These are phyloP conservation scores for Diaprepes abbreviatus DNA, from an alignment of 2,888 invertebrate genomes.

Conservation along the genomic window DNA sequence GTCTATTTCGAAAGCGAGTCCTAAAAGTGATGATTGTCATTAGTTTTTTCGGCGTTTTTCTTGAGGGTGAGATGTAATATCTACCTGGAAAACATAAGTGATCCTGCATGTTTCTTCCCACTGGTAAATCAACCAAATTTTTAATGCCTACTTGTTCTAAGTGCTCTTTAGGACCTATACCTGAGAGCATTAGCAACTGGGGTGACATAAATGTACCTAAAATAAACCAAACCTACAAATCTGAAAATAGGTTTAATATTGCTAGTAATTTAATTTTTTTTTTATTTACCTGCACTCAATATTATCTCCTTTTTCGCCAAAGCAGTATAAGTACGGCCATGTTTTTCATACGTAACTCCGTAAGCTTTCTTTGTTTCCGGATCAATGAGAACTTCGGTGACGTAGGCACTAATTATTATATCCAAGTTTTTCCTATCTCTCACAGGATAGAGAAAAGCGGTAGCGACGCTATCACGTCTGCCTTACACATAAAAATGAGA, in stretches of 20 bases:
- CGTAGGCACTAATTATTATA: constrained; percentile 71
- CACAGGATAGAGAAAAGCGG: constrained; percentile 72
- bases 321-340: constrained; percentile 55
- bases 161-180: constrained; percentile 75
- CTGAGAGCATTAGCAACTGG: constrained; percentile 79
- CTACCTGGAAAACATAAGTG: constrained; percentile 74
- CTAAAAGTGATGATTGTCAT: constrained; percentile 24
- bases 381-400: constrained; percentile 72
- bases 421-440: constrained; percentile 73
- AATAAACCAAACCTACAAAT: constrained; percentile 1
- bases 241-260: too few species aligned
- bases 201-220: constrained; percentile 82
- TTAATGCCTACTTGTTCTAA: constrained; percentile 72
- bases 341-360: constrained; percentile 66
- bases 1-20: constrained; percentile 27
- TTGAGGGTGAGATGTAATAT: not conserved
- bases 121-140: constrained; percentile 74
- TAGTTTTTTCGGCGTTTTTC: too few species aligned
- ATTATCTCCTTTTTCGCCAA: constrained; percentile 71
- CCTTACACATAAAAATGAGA: constrained; percentile 60
- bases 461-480: constrained; percentile 71
- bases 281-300: constrained; percentile 66
- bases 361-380: constrained; percentile 64
- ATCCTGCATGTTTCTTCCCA: constrained; percentile 78
- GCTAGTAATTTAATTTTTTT: too few species aligned